These are phyloP conservation scores for Peromyscus polionotus DNA, from an alignment of 2,113 vertebrate genomes.

Conservation along the genomic window DNA sequence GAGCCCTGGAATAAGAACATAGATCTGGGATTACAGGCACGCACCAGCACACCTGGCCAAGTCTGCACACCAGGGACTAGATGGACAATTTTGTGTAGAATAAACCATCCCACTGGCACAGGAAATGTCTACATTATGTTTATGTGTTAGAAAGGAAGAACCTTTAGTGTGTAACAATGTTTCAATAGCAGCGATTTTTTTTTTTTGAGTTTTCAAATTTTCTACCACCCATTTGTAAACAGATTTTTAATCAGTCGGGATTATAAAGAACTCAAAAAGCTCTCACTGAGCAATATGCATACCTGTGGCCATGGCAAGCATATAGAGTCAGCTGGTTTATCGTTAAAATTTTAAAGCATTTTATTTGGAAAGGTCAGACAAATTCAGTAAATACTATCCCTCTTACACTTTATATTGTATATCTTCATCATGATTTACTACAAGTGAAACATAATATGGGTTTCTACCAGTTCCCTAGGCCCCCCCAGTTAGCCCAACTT, in stretches of 20 bases:
- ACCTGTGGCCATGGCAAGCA: neutral
- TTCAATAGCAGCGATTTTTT: conserved; percentile 30
- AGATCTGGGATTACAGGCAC: neutral
- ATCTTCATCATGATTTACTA: neutral
- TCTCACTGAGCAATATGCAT: neutral
- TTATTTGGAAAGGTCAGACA: conserved; percentile 43
- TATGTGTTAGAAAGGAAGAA: conserved; percentile 20
- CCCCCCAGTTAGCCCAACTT: neutral
- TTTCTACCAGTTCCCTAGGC: neutral
- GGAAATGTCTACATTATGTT: neutral
- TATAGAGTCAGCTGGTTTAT: neutral
- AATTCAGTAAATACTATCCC: conserved; percentile 8
- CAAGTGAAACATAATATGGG: neutral
- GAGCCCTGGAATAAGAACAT: neutral
- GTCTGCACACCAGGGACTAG: too few species aligned
- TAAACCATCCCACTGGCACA: neutral
- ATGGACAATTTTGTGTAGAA: neutral
- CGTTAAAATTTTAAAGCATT: conserved; percentile 46
- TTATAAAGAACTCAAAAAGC: neutral
- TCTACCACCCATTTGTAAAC: neutral
- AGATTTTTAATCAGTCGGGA: neutral
- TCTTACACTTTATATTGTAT: neutral
- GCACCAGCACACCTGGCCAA: neutral
- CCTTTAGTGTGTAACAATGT: neutral
- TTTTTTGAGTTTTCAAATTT: neutral